Percentiles rank a stretch among this genome's conserved stretches.
Conservation (phyloP, 2,113 vertebrate species). For the Lepidothrix coronata region DNA sequence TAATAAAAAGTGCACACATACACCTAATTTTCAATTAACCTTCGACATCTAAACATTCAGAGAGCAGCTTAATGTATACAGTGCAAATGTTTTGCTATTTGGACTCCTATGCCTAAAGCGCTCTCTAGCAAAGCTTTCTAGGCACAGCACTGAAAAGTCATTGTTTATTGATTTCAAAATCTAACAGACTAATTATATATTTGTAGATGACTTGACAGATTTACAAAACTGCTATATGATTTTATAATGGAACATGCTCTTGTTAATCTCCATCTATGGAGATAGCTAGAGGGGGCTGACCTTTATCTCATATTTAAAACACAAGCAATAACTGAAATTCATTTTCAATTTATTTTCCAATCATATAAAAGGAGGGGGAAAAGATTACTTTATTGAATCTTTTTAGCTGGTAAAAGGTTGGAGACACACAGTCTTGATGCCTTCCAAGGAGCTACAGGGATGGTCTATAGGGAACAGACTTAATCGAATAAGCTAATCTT, state of each 20-base stretch:
- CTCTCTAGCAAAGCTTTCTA: constrained; percentile 19
- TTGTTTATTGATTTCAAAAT: constrained; percentile 62
- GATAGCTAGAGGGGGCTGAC: constrained; percentile 61
- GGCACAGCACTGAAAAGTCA: constrained; percentile 24
- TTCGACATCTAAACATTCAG: not conserved
- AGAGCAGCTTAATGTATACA: not conserved
- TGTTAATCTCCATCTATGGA: constrained; percentile 70
- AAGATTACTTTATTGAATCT: constrained; percentile 77
- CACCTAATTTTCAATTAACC: constrained; percentile 28
- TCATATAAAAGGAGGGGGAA: constrained; percentile 75
- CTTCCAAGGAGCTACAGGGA: constrained; percentile 61
- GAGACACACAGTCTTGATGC: constrained; percentile 61
- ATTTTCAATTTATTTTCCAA: constrained; percentile 88
- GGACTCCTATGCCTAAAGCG: constrained; percentile 29
- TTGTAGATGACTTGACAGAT: constrained; percentile 60
- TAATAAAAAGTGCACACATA: not conserved
- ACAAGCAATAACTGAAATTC: constrained; percentile 81
- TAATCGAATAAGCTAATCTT: constrained; percentile 83
- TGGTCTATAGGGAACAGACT: constrained; percentile 73
- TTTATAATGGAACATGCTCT: constrained; percentile 71
- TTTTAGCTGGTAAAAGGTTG: constrained; percentile 70
- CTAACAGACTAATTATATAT: constrained; percentile 73
- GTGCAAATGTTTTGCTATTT: constrained; percentile 1
- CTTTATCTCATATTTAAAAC: constrained; percentile 84
- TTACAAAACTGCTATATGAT: constrained; percentile 65